Evolutionary conservation across 2,113 vertebrate species (phyloP).

Genomic region (Cyphomyrus plagiostoma): DNA sequence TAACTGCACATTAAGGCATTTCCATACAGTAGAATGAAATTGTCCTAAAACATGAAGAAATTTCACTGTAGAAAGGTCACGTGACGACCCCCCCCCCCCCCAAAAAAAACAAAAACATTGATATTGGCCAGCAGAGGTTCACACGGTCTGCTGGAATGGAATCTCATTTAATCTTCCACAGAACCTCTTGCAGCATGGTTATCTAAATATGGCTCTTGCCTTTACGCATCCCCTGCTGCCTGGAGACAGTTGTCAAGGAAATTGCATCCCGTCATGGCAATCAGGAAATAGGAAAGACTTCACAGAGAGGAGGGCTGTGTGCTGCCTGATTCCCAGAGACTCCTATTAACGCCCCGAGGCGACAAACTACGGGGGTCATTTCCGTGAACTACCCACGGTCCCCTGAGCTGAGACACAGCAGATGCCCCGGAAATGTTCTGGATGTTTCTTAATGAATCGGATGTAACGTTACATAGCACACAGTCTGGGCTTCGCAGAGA

Average conservation of each 20-base stretch:
- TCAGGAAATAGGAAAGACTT: constrained; percentile 15
- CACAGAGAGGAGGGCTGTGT: not conserved
- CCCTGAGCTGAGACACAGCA: not conserved
- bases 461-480: not conserved
- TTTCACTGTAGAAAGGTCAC: no score
- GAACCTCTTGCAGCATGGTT: not conserved
- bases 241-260: constrained; percentile 31
- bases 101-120: not conserved
- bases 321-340: not conserved
- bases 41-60: not conserved
- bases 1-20: not conserved
- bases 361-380: not conserved
- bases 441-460: not conserved
- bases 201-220: not conserved
- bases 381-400: not conserved
- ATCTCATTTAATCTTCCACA: not conserved
- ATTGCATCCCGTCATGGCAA: constrained; percentile 1
- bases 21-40: not conserved
- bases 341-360: not conserved
- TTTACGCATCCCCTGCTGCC: constrained; percentile 13
- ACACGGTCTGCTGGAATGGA: not conserved
- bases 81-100: not conserved
- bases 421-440: not conserved
- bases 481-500: not conserved
- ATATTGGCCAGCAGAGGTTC: not conserved